Conservation (phyloP, 2,113 vertebrate species). For the Andinoacara biseriatus region DNA sequence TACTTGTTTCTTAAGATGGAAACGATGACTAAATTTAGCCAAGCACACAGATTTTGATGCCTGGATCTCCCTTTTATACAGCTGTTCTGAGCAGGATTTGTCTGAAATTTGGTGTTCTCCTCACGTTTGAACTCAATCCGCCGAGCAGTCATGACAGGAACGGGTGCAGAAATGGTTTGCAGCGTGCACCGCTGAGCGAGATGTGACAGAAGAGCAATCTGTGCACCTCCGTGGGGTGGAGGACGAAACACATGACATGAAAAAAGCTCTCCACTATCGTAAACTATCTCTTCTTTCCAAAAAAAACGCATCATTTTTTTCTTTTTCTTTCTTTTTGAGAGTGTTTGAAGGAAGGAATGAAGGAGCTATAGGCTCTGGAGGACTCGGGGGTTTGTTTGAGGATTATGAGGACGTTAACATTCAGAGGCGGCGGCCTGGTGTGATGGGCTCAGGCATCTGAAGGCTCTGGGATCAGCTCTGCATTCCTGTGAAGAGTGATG, state of each 20-base stretch:
- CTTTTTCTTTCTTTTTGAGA: no score
- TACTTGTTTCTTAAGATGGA: neutral
- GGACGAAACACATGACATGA: constrained; percentile 36
- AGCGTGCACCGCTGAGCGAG: constrained; percentile 6
- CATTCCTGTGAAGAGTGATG: constrained; percentile 45
- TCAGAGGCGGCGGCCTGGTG: constrained; percentile 35
- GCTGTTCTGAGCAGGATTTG: neutral
- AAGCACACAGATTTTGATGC: no score
- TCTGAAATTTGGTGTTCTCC: neutral
- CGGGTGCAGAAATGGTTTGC: constrained; percentile 15
- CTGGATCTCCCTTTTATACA: neutral
- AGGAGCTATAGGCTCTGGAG: constrained; percentile 13
- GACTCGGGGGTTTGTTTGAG: constrained; percentile 54
- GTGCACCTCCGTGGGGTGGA: neutral
- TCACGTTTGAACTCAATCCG: neutral
- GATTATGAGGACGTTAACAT: constrained; percentile 56
- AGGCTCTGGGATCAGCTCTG: constrained; percentile 18
- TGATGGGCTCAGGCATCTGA: constrained; percentile 34
- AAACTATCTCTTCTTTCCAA: constrained; percentile 20
- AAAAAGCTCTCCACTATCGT: constrained; percentile 51
- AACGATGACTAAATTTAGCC: neutral
- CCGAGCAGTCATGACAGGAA: neutral
- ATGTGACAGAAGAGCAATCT: constrained; percentile 51
- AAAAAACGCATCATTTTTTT: no score
- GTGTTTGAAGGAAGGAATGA: constrained; percentile 59